Base-by-base conservation (phyloP, 2,113 vertebrate genomes). In the Podilymbus podiceps region DNA sequence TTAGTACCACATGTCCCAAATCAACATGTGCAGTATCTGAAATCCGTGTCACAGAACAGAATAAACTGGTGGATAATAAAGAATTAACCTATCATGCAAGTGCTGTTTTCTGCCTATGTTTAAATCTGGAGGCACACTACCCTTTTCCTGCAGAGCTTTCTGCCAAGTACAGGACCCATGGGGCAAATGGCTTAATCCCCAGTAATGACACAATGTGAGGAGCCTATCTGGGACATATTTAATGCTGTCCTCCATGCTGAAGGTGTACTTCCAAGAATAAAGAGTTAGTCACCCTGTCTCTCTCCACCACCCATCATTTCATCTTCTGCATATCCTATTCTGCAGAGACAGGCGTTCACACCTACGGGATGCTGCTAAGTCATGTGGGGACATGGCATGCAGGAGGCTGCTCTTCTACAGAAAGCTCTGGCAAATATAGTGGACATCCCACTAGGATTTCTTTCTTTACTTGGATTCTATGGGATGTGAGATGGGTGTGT, bases 341-440 rank as follows among this genome's bases (percentile, higher is more conserved):
- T 76, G 53, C 67, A 68, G 60, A 93, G 88, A 76, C 74, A 88
- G 71, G 68, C 73, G 30, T 87, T 95, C 80, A 84, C 93, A 87
- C 90, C 88, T 90, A 56, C 40, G 1, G 72, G 72, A 89, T 92
- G 69, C 73, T 95, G 80, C 69, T 74, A 95, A 95, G 82, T 91
- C 73, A 78, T 11, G 7, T 9, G 2, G 83, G 95, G 92, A 94
- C 92, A 73, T 3, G 31, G 46, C 81, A 92, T 7, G 22, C 50
- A 85, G 35, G 22, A 82, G 89, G n/a, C 33, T 64, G 76, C 66
- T 89, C 79, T 55, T 78, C 66, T 56, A 22, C 53, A 80, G 46
- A 88, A 64, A 84, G 84, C 5, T 25, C 64, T 42, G 74, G 64
- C 24, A 78, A 89, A 89, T 18, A 47, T 53, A 75, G 23, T 30